phyloP scores from a whole-genome alignment of 2,797 vertebrate genomes.

The Anas bahamensis region DNA sequence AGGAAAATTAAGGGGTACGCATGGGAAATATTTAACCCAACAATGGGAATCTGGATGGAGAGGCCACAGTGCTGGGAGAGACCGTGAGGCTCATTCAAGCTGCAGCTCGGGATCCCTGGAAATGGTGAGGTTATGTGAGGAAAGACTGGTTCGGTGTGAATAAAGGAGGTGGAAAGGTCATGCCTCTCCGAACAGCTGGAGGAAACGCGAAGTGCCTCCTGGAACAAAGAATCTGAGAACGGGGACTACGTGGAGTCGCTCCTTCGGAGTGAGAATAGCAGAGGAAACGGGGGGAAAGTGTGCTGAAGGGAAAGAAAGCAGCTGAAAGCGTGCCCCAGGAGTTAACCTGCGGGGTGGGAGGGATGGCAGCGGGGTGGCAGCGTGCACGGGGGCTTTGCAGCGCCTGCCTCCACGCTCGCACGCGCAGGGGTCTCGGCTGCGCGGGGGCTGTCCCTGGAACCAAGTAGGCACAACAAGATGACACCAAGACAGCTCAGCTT shows the following conservation, averaged over 20 bases:
- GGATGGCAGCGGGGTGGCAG: neutral
- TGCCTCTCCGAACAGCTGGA: conserved; percentile 6
- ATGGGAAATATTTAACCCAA: neutral
- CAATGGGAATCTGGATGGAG: neutral
- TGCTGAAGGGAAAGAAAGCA: conserved; percentile 18
- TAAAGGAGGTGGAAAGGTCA: conserved; percentile 19
- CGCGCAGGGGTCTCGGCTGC: neutral
- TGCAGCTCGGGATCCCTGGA: neutral
- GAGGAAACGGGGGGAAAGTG: neutral
- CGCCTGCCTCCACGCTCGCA: neutral
- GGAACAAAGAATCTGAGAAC: conserved; percentile 43
- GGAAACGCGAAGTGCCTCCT: conserved; percentile 10
- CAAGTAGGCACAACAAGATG: conserved; percentile 31
- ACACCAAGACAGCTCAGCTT: conserved; percentile 25
- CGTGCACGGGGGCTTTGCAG: accelerated
- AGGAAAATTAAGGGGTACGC: conserved; percentile 6
- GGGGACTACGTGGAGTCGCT: neutral
- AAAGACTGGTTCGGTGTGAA: neutral
- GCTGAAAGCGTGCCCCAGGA: neutral
- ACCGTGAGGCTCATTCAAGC: neutral
- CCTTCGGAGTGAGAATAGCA: conserved; percentile 6
- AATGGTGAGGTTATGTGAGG: neutral
- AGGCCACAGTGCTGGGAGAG: neutral
- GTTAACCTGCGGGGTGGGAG: neutral
- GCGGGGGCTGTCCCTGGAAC: neutral